Percentiles rank a stretch among this genome's conserved stretches.
Conservation (phyloP, 2,113 vertebrate species). For the Halichoerus grypus region DNA sequence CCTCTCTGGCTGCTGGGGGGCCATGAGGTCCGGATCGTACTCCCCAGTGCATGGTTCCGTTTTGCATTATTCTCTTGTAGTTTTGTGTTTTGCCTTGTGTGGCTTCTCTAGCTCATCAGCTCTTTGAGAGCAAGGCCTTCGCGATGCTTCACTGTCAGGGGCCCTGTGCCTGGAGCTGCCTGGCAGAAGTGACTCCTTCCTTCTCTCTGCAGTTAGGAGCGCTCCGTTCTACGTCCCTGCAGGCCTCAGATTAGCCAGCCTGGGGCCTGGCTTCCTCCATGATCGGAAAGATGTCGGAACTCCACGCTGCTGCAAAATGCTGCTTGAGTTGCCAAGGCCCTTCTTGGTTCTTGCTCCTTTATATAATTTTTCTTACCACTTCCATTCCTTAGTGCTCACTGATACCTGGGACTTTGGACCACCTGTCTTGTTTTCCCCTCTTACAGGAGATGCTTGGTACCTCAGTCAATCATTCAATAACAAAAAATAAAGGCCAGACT, state of each 20-base stretch:
- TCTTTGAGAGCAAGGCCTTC: not conserved
- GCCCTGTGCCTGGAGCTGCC: not conserved
- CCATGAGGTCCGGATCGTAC: rapidly evolving
- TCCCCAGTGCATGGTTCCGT: not conserved
- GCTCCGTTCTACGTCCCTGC: not conserved
- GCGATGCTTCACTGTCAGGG: too few species aligned
- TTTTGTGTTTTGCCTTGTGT: not conserved
- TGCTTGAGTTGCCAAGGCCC: too few species aligned
- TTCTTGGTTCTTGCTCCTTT: not conserved
- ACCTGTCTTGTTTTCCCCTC: not conserved
- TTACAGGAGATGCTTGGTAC: not conserved
- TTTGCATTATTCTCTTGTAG: not conserved
- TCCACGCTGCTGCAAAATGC: not conserved
- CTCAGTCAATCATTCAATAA: not conserved
- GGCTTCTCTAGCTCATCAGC: not conserved
- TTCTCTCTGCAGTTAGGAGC: not conserved
- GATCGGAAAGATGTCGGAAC: not conserved
- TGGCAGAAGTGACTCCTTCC: not conserved
- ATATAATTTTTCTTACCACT: not conserved
- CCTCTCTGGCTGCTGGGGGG: not conserved
- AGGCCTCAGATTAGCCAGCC: not conserved
- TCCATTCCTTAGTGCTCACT: not conserved
- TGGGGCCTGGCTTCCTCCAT: not conserved
- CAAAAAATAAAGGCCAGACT: not conserved
- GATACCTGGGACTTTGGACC: not conserved